Evolutionary conservation across 2,797 vertebrate species (phyloP).

Genomic region (Denticeps clupeoides): DNA sequence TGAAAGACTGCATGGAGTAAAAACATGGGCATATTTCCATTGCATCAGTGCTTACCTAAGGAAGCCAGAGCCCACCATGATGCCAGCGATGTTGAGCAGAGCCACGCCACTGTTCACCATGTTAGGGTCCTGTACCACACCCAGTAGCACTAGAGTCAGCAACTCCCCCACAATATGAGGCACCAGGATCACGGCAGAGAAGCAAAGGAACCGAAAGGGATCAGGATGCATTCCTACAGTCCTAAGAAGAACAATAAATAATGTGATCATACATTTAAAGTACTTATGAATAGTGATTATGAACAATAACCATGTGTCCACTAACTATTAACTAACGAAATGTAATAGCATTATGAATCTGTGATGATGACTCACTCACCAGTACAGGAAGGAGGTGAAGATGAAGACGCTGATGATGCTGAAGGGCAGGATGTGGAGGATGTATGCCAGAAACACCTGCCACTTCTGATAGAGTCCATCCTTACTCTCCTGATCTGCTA

Average conservation of each 20-base stretch:
- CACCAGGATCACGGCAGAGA: slow-evolving; percentile 72
- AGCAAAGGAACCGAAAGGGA: slow-evolving; percentile 71
- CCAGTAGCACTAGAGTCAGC: slow-evolving; percentile 74
- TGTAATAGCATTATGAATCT: too few relatives aligned
- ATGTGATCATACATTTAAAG: too few relatives aligned
- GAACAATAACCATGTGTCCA: too few relatives aligned
- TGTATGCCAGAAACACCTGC: slow-evolving; percentile 89
- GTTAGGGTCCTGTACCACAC: slow-evolving; percentile 78
- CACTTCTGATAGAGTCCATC: slow-evolving; percentile 89
- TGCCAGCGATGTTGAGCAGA: slow-evolving; percentile 77
- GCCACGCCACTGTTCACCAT: slow-evolving; percentile 79
- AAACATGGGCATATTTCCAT: not conserved
- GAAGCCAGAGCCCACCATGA: slow-evolving; percentile 79
- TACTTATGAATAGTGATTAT: too few relatives aligned
- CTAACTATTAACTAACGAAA: too few relatives aligned
- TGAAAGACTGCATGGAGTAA: too few relatives aligned
- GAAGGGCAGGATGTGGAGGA: slow-evolving; percentile 84
- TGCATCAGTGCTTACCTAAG: slow-evolving; percentile 62
- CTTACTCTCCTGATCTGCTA: slow-evolving; percentile 87
- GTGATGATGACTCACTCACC: slow-evolving; percentile 53
- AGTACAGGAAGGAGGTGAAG: slow-evolving; percentile 79
- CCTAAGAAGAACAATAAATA: slow-evolving; percentile 50
- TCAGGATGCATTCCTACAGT: slow-evolving; percentile 74
- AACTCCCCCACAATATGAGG: slow-evolving; percentile 77
- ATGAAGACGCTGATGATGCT: slow-evolving; percentile 71